phyloP scores from a whole-genome alignment of 2,888 invertebrate genomes.

The Furcula furcula region DNA sequence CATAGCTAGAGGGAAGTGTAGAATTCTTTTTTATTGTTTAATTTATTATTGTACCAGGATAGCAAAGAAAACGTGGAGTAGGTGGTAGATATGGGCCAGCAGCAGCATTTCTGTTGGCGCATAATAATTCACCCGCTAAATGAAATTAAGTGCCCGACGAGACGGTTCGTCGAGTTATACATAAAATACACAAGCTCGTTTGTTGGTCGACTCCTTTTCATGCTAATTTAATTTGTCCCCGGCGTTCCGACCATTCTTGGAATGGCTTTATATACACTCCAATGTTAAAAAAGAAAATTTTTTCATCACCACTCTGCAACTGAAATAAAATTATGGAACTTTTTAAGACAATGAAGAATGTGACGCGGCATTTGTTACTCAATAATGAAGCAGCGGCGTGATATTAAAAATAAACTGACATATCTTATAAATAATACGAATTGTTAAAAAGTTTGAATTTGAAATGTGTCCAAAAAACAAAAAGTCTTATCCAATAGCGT shows the following conservation, averaged over 20 bases:
- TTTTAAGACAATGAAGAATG: slow-evolving; percentile 1
- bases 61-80: slow-evolving; percentile 25
- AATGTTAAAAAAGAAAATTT: slow-evolving; percentile 20
- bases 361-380: not conserved
- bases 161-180: slow-evolving; percentile 20
- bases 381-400: too few species aligned
- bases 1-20: too few species aligned
- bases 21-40: too few species aligned
- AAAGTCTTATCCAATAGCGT: not conserved
- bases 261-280: slow-evolving; percentile 27
- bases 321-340: slow-evolving; percentile 1
- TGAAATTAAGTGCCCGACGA: slow-evolving; percentile 37
- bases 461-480: not conserved
- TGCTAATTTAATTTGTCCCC: slow-evolving; percentile 52
- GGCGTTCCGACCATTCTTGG: slow-evolving; percentile 24
- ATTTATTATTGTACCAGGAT: slow-evolving; percentile 15
- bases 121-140: slow-evolving; percentile 37
- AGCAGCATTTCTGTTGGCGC: slow-evolving; percentile 20
- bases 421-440: not conserved
- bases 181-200: slow-evolving; percentile 45
- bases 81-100: slow-evolving; percentile 23
- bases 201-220: slow-evolving; percentile 44
- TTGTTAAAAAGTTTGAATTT: slow-evolving; percentile 15
- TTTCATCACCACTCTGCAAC: slow-evolving; percentile 9
- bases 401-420: too few species aligned